Evolutionary conservation across 1,140 invertebrate species (phyloP).

Genomic region (Trichonephila clavata): DNA sequence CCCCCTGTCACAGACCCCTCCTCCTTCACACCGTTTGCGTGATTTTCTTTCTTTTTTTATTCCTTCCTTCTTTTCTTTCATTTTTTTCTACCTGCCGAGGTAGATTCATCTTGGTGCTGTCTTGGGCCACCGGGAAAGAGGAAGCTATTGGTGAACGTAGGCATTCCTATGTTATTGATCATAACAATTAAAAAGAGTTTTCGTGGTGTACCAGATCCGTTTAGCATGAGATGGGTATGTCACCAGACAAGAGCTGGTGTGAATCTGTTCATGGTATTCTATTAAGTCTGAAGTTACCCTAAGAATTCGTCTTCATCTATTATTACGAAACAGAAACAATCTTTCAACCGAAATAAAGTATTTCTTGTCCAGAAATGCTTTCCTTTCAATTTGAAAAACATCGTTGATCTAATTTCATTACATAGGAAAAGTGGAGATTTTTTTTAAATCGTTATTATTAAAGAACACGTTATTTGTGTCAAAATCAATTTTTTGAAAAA

Average conservation of each 20-base stretch:
- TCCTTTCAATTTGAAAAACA: too few species aligned
- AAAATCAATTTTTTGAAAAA: too few species aligned
- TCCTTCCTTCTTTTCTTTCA: not conserved
- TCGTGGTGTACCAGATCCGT: not conserved
- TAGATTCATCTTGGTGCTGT: conserved; percentile 46
- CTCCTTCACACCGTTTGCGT: conserved; percentile 68
- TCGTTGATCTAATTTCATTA: too few species aligned
- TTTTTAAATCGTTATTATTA: too few species aligned
- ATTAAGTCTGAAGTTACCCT: too few species aligned
- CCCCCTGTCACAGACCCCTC: conserved; percentile 65
- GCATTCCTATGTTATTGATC: not conserved
- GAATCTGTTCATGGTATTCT: too few species aligned
- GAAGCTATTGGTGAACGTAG: not conserved
- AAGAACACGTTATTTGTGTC: too few species aligned
- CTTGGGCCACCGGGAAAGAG: conserved; percentile 51
- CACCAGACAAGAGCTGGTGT: not conserved
- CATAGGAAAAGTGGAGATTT: too few species aligned
- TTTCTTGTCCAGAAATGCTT: too few species aligned
- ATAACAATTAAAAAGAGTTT: not conserved
- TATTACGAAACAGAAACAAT: too few species aligned
- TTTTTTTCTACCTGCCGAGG: not conserved
- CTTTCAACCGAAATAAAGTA: too few species aligned
- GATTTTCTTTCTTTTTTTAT: conserved; percentile 35
- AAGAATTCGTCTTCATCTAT: too few species aligned
- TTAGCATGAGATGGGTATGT: not conserved